Evolutionary conservation across 2,113 vertebrate genomes (phyloP).

Genomic region (Alaudala cheleensis): DNA sequence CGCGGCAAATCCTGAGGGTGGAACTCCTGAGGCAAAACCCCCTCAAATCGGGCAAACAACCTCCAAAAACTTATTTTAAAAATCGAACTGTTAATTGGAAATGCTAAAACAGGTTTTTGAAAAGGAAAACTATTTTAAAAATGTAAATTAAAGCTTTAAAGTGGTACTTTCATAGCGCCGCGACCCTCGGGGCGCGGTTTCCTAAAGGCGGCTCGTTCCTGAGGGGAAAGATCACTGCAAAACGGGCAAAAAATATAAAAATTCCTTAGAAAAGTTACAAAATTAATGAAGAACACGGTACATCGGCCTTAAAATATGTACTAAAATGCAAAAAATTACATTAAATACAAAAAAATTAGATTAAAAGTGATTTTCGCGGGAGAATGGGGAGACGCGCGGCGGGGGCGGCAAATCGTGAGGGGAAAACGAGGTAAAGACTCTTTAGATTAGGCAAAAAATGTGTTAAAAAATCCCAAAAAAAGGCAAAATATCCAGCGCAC

Average conservation of each 20-base stretch:
- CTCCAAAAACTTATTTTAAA: fast-evolving
- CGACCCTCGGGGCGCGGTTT: too few species aligned
- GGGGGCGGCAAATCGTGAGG: not conserved
- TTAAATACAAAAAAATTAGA: fast-evolving
- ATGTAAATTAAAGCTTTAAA: fast-evolving
- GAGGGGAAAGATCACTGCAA: fast-evolving
- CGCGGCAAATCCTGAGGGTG: too few species aligned
- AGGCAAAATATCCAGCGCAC: fast-evolving
- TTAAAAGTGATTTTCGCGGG: not conserved
- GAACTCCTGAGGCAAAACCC: not conserved
- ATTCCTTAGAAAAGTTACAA: fast-evolving
- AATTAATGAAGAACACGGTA: fast-evolving
- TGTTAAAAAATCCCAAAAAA: fast-evolving
- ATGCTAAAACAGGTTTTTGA: fast-evolving
- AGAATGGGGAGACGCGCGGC: not conserved
- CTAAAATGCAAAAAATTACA: fast-evolving
- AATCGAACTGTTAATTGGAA: fast-evolving
- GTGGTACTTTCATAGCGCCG: fast-evolving
- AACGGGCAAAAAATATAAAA: fast-evolving
- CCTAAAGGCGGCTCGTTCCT: fast-evolving
- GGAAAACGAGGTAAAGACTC: fast-evolving
- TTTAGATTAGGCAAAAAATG: fast-evolving
- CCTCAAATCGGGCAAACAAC: fast-evolving
- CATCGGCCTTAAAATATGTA: fast-evolving
- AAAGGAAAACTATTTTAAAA: fast-evolving